Conservation (phyloP, 2,797 vertebrate genomes). For the Micrastur ruficollis region DNA sequence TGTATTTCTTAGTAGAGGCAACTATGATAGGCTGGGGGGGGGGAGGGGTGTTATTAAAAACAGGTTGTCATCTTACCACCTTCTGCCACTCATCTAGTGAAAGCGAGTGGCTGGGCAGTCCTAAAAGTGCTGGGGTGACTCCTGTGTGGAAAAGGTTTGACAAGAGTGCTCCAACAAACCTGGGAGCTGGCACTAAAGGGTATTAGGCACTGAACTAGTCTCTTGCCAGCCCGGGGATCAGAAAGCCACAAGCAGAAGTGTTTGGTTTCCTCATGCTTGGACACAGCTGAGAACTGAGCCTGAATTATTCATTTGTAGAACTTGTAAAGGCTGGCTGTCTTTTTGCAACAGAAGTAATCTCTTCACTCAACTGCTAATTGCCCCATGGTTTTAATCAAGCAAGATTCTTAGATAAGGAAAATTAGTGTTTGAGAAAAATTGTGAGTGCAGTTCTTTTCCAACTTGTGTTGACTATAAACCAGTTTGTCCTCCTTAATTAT, state of each 20-base stretch:
- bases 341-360: conserved; percentile 24
- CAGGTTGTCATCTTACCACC: background rate
- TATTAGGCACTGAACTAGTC: background rate
- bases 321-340: background rate
- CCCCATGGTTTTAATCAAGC: conserved; percentile 12
- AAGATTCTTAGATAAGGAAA: conserved; percentile 28
- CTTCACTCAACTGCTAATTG: conserved; percentile 37
- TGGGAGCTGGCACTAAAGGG: background rate
- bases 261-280: background rate
- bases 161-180: background rate
- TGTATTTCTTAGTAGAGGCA: background rate
- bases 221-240: background rate
- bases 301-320: background rate
- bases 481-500: conserved; percentile 53
- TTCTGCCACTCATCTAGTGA: background rate
- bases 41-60: background rate
- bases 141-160: background rate
- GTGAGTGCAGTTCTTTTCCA: conserved; percentile 22
- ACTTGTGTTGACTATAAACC: conserved; percentile 24
- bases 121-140: background rate
- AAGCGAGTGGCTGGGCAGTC: background rate
- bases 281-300: background rate
- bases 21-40: background rate
- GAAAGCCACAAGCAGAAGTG: background rate
- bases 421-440: conserved; percentile 26